Base-by-base conservation (phyloP, 2,888 invertebrate genomes). In the Drosophila rellima region DNA sequence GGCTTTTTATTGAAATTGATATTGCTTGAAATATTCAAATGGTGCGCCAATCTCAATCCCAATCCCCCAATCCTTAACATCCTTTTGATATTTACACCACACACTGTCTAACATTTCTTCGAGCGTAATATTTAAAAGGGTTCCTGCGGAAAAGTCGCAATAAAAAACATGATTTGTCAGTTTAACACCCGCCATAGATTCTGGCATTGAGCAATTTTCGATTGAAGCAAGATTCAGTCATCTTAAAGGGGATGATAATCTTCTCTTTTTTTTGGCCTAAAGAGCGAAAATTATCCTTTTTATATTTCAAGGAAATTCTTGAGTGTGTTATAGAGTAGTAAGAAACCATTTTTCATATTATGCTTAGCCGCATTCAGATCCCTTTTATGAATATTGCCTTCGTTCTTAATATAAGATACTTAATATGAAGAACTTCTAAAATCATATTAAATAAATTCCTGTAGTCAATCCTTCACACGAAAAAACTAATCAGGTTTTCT, bases 1-100 rank as follows among this genome's bases (percentile, higher is more conserved):
- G 90, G 90, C 77, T 91, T 90, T 90, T 91, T 90, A 91, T 91
- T 91, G 91, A 91, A 91, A 92, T 91, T 90, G 92, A 91, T 92
- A 91, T 91, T 88, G 82, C 82, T 65, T 78, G 74, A 82, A 82
- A 81, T 82, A 86, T 88, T 88, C 79, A 88, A 88, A 81, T 85
- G 83, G 73, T 54, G 33, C 39, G 61, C 67, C 63, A 54, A 50
- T 39, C 37, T 35, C 63, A 66, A 23, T n/a, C n/a, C 37, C 17
- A 13, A n/a, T 8, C 7, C 26, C 39, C 39, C 11, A 13, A 31
- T 6, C 6, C 5, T n/a, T 5, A 15, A n/a, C 17, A 7, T 23
- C 17, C 31, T 33, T 17, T 20, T 11, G 37, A 68, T 51, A 67
- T 81, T 59, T 70, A 83, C 66, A 59, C 65, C 54, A 45, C 47